Conservation (phyloP, 2,113 vertebrate species). For the Oxyruncus cristatus region DNA sequence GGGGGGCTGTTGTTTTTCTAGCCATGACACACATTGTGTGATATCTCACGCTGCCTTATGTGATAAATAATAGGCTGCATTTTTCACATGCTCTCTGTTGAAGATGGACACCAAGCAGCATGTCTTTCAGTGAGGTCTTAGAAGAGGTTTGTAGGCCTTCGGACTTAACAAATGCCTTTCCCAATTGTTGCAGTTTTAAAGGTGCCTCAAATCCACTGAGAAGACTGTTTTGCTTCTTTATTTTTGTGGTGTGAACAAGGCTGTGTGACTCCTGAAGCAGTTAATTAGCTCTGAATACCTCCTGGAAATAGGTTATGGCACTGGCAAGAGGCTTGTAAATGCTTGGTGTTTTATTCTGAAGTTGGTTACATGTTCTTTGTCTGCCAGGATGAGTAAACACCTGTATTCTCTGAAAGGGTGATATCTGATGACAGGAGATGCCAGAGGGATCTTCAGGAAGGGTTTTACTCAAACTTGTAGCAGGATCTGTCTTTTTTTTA, state of each 20-base stretch:
- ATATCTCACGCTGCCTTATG: not conserved
- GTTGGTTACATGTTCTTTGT: not conserved
- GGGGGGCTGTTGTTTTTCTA: not conserved
- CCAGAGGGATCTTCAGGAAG: not conserved
- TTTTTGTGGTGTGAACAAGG: not conserved
- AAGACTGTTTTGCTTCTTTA: not conserved
- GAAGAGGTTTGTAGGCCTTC: not conserved
- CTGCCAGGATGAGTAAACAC: not conserved
- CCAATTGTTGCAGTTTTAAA: not conserved
- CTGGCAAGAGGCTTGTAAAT: not conserved
- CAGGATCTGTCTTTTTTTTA: not conserved
- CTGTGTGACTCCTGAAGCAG: not conserved
- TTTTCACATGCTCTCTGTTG: not conserved
- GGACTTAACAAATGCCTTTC: not conserved
- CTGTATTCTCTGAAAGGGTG: not conserved
- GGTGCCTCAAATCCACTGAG: not conserved
- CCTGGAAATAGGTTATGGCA: constrained; percentile 21
- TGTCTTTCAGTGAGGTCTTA: not conserved
- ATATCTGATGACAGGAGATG: not conserved
- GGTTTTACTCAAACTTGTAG: not conserved
- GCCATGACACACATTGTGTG: not conserved
- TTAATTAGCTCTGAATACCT: not conserved
- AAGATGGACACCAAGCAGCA: fast-evolving
- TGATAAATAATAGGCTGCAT: not conserved
- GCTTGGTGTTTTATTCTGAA: not conserved